These are phyloP conservation scores for Poecilia gillii DNA, from an alignment of 2,797 vertebrate genomes.

Conservation along the genomic window DNA sequence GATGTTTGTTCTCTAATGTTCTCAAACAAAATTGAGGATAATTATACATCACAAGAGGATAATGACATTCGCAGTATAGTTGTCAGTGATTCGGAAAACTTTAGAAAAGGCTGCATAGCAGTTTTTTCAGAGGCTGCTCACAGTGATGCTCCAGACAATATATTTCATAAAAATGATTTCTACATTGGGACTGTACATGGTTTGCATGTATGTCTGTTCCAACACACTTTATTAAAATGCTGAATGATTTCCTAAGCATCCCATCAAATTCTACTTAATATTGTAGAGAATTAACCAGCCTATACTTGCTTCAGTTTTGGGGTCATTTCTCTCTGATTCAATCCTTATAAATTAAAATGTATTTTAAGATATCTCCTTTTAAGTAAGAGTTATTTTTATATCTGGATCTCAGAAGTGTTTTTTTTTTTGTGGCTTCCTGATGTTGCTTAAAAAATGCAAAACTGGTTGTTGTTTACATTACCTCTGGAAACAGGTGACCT, in stretches of 20 bases:
- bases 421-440: not conserved
- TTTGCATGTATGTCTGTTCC: not conserved
- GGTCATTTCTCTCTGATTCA: not conserved
- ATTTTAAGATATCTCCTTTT: not conserved
- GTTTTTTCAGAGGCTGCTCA: not conserved
- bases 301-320: not conserved
- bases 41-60: not conserved
- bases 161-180: not conserved
- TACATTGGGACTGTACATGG: not conserved
- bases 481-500: not conserved
- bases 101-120: not conserved
- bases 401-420: not conserved
- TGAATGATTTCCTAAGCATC: not conserved
- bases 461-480: not conserved
- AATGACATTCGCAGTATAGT: not conserved
- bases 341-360: not conserved
- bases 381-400: not conserved
- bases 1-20: not conserved
- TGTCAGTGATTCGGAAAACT: not conserved
- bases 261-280: not conserved
- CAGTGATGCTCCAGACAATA: not conserved
- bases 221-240: not conserved
- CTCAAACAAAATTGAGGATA: not conserved
- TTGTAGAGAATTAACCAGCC: not conserved
- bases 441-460: not conserved